Evolutionary conservation across 2,113 vertebrate species (phyloP), one percentile per base, ranked within the genome.

Genomic region (Carassius auratus): DNA sequence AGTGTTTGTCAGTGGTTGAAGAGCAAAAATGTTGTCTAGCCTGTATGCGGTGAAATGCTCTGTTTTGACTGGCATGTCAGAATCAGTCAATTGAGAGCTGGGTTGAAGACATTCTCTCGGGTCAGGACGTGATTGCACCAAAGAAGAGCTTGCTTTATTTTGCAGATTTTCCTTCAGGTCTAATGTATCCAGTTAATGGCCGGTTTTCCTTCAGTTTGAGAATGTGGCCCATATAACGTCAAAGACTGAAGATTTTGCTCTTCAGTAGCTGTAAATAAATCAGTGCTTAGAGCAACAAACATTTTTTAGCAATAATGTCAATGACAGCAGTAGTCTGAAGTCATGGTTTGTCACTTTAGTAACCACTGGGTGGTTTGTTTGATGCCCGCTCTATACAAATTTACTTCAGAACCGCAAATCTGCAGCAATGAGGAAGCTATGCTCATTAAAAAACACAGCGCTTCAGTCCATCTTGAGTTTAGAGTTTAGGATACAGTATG

Each of bases 21-120:
- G 81, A 33, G 68, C 68, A 83, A 59, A 83, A 83, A 83, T 83
- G 81, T 33, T 21, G 81, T 83, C 19, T 38, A 73, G 33, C 81
- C 81, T 73, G 81, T 73, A 73, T 83, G 81, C 68, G 0, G 50
- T 15, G 81, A 73, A 55, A 71, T 36, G 80, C 23, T 82, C 26
- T 83, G 80, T 73, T 83, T 83, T 55, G 68, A 73, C 50, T 83
- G 68, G 33, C 66, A 83, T 42, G 81, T 57, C 81, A 59, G 30
- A 73, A 83, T 83, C 55, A 79, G 76, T 79, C 50, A 73, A 66
- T 57, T 57, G 33, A 73, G 76, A 61, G 19, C 76, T 14, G 55
- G 55, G 55, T 42, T 61, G 55, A 79, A 79, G 76, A 61, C 26
- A 61, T 79, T 61, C 19, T 79, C 33, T 61, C 17, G 55, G 76